Base-by-base conservation (phyloP, 2,888 invertebrate genomes). In the Laothoe populi region DNA sequence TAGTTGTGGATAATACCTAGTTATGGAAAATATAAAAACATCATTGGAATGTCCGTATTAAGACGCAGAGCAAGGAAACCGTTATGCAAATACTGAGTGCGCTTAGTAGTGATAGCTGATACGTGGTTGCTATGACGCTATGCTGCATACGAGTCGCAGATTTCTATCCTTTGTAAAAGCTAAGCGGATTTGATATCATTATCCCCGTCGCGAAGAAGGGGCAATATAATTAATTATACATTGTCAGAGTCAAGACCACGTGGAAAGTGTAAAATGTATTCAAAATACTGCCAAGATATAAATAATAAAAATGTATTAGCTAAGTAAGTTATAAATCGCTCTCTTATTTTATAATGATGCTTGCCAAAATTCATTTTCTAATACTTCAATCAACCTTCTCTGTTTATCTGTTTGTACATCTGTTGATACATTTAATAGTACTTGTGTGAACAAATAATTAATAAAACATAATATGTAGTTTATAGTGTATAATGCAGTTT, bases 51-150 rank as follows among this genome's bases (percentile, higher is more conserved):
- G 24, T 26, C 49, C 19, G 60, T 11, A 60, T 38, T 69, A 59
- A 63, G 60, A 64, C 63, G 60, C 11, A 7, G 8, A 0, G 1
- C 23, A 71, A 71, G 66, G 69, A 71, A 70, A n/a, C 19, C 58
- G 57, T 62, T 53, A 64, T 69, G 49, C 49, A 53, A 31, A 53
- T 53, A 53, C 31, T 2, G 4, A 16, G 19, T 44, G 31, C 31
- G 31, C 49, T 53, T 53, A 31, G 0, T 31, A 16, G 31, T 16
- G 49, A 53, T 53, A 10, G 31, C 31, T 4, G 13, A 48, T 31
- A 53, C 8, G 31, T 16, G 31, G 26, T 53, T 53, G 23, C 16
- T 13, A 13, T 46, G 16, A 53, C 31, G 16, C 49, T 31, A 11
- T 16, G 19, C 49, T n/a, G 49, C 31, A 53, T 19, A 19, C 31